A percentile compares a stretch with the other conserved stretches of the same genome.
phyloP scores from a whole-genome alignment of 2,113 vertebrate species.

The Mesembrinibis cayennensis region DNA sequence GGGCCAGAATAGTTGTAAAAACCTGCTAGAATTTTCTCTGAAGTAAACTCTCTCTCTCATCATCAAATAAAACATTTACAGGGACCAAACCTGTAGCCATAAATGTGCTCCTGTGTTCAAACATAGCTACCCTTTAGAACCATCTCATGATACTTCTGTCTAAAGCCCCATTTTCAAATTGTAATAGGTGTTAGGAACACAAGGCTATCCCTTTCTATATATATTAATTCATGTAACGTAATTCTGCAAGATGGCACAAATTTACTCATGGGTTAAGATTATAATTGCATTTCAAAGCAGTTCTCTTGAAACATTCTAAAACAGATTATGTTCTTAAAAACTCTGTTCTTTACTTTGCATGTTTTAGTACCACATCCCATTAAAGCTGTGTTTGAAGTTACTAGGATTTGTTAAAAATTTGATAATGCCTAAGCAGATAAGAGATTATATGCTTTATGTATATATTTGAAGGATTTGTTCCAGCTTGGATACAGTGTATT shows the following conservation, averaged over 20 bases:
- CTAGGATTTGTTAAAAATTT: constrained; percentile 85
- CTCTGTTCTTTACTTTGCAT: constrained; percentile 78
- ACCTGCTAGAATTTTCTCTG: constrained; percentile 28
- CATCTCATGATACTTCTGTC: background rate
- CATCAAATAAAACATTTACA: constrained; percentile 45
- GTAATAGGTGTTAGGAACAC: background rate
- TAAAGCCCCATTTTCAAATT: background rate
- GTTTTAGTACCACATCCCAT: constrained; percentile 80
- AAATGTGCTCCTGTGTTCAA: constrained; percentile 24
- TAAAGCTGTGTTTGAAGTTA: constrained; percentile 84
- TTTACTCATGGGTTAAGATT: constrained; percentile 75
- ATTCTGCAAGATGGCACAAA: constrained; percentile 69
- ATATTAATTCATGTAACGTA: constrained; percentile 36
- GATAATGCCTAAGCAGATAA: constrained; percentile 86
- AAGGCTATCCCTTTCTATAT: background rate
- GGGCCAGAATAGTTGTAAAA: background rate
- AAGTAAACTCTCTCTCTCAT: constrained; percentile 24
- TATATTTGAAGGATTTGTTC: constrained; percentile 82
- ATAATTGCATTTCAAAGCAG: constrained; percentile 73
- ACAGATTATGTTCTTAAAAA: constrained; percentile 85
- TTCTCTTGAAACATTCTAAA: constrained; percentile 79
- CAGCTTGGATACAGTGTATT: constrained; percentile 78
- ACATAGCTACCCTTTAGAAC: background rate
- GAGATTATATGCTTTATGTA: constrained; percentile 84
- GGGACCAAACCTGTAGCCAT: background rate